phyloP scores from a whole-genome alignment of 2,113 vertebrate species.

The Triplophysa rosa region DNA sequence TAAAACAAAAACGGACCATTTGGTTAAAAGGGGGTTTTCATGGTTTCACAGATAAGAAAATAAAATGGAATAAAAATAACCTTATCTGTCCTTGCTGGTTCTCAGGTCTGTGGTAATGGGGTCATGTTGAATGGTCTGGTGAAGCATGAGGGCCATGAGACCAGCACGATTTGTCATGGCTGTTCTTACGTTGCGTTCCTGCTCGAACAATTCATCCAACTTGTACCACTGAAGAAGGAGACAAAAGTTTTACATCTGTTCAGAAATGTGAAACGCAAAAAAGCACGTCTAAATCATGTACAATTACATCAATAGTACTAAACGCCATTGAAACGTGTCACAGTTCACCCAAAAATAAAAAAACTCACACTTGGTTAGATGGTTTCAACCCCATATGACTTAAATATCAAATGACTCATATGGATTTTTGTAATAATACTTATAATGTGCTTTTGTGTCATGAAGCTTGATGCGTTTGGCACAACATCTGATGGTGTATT shows the following conservation, averaged over 20 bases:
- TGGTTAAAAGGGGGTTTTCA: background rate
- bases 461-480: background rate
- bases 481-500: background rate
- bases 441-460: too few relatives aligned
- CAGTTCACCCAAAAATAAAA: too few relatives aligned
- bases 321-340: too few relatives aligned
- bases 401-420: too few relatives aligned
- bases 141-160: conserved; percentile 87
- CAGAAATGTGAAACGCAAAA: too few relatives aligned
- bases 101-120: conserved; percentile 86
- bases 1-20: conserved; percentile 6
- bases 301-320: too few relatives aligned
- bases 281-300: too few relatives aligned
- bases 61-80: conserved; percentile 1
- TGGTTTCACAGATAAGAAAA: background rate
- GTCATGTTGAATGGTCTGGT: conserved; percentile 91
- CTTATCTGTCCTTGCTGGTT: conserved; percentile 80
- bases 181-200: conserved; percentile 86
- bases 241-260: background rate
- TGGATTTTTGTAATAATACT: too few relatives aligned
- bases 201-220: conserved; percentile 89
- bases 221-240: conserved; percentile 84
- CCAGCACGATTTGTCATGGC: conserved; percentile 91
- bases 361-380: too few relatives aligned
- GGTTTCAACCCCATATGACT: too few relatives aligned